Evolutionary conservation across 2,113 vertebrate genomes (phyloP).

Genomic region (Salvelinus namaycush): DNA sequence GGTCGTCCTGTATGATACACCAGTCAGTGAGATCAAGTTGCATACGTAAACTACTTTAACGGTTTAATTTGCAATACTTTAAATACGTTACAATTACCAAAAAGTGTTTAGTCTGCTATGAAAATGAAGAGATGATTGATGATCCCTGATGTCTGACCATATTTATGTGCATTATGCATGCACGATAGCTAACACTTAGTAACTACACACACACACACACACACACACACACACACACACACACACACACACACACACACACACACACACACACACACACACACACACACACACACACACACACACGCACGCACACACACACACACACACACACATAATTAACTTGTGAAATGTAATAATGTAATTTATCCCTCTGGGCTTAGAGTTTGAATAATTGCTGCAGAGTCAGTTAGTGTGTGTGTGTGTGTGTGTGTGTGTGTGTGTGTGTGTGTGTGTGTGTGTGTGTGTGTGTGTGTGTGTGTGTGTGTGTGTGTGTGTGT

Average conservation of each 20-base stretch:
- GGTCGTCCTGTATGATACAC: too few relatives aligned
- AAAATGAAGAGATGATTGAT: background rate
- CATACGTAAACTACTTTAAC: background rate
- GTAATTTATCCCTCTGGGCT: conserved; percentile 67
- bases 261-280: too few relatives aligned
- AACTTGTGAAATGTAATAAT: conserved; percentile 71
- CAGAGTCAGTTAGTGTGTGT: conserved; percentile 43
- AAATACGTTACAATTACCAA: background rate
- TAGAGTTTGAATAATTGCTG: conserved; percentile 67
- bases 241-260: too few relatives aligned
- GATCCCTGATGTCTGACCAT: background rate
- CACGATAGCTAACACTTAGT: conserved; percentile 59
- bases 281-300: conserved; percentile 18
- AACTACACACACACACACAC: conserved; percentile 58
- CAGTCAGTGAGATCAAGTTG: too few relatives aligned
- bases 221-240: background rate
- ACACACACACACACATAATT: conserved; percentile 60
- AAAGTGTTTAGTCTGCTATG: background rate
- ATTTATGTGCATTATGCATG: conserved; percentile 43
- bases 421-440: background rate
- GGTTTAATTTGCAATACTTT: background rate
- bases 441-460: background rate
- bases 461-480: background rate
- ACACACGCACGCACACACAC: conserved; percentile 57
- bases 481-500: background rate